phyloP scores from a whole-genome alignment of 2,113 vertebrate genomes.

The Oncorhynchus gorbuscha region DNA sequence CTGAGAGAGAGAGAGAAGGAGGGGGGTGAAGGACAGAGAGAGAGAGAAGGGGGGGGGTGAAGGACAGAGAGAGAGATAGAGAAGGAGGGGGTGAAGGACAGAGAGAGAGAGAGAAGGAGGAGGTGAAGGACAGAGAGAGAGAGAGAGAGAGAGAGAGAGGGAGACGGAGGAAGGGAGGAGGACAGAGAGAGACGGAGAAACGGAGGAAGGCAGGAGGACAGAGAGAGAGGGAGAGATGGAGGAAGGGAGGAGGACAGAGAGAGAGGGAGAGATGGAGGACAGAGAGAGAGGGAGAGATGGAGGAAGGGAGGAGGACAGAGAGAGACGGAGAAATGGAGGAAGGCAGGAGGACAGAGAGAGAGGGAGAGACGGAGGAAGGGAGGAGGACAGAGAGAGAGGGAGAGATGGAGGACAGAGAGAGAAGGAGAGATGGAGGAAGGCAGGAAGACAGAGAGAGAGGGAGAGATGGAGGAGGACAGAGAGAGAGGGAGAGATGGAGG shows the following conservation, averaged over 20 bases:
- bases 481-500: not conserved
- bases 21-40: slow-evolving; percentile 19
- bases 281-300: not conserved
- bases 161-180: no score
- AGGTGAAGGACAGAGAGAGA: no score
- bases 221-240: no score
- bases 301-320: not conserved
- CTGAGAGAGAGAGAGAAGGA: slow-evolving; percentile 27
- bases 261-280: not conserved
- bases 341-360: no score
- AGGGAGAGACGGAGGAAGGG: no score
- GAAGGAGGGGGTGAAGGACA: no score
- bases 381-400: not conserved
- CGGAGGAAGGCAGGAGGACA: not conserved
- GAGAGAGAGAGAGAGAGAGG: no score
- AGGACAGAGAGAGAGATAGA: no score
- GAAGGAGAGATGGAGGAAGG: not conserved
- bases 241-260: no score
- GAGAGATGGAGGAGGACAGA: not conserved
- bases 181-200: not conserved
- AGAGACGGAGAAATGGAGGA: not conserved
- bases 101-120: no score
- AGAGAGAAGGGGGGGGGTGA: not conserved
- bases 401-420: not conserved
- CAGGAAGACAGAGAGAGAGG: not conserved